Evolutionary conservation across 2,113 vertebrate species (phyloP), one percentile per base, ranked within the genome.

Genomic region (Falco punctatus): DNA sequence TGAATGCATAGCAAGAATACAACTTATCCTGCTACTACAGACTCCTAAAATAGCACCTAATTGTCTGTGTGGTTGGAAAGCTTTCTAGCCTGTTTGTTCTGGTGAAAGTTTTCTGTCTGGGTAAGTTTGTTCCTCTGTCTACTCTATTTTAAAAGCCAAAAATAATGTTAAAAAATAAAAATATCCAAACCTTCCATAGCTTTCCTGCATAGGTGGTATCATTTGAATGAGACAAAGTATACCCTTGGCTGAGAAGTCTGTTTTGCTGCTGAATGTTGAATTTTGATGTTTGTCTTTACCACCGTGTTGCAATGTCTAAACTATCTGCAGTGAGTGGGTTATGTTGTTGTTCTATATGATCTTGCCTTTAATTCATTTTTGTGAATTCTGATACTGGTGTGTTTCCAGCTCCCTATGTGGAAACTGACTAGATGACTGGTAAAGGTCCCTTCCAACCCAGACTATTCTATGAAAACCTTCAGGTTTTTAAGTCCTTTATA

Each of bases 251-350:
- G 77, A 95, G 82, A 91, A 87, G 65, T 55, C 70, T 90, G 48
- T 92, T 89, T 52, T 88, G 87, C 65, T 79, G 81, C 90, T 93
- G 78, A 91, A 46, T 32, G 24, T 75, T 87, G 57, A 79, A 69
- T 91, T 90, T 90, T 42, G 59, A 23, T 85, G 84, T 94, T 94
- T 90, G 92, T 95, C 94, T 94, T 87, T 82, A 87, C n/a, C 92
- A 33, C 87, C 88, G 81, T 94, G 73, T 96, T 91, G 78, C 82
- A 86, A 54, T 80, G 92, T 94, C 82, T 80, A 44, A 90, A 78
- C n/a, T 78, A 38, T 54, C 79, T 90, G 52, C 74, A 80, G 52
- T 85, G 67, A 81, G 30, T 81, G 64, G 38, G 72, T 84, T 92
- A 48, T 22, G 1, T 49, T 83, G 86, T 94, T 69, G 74, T 91